Evolutionary conservation across 2,797 vertebrate species (phyloP), one percentile per base, ranked within the genome.

Genomic region (Tenualosa ilisha): DNA sequence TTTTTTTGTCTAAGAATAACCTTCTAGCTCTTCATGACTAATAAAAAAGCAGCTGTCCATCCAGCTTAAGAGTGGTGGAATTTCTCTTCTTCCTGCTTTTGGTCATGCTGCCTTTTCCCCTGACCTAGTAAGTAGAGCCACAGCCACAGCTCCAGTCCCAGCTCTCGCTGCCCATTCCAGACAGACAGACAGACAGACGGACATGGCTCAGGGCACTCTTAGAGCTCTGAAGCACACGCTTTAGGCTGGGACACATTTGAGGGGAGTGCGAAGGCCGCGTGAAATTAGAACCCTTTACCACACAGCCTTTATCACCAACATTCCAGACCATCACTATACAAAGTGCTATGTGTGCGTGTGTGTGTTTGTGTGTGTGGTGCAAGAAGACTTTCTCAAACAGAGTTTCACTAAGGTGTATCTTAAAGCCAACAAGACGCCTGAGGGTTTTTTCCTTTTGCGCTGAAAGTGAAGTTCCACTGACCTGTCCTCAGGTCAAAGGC

Each of bases 401-500:
- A 9, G 65, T 40, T 31, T 26, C 61, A 72, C 12, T 40, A 40
- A 15, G 31, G 31, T 72, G 65, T 0, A 26, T 68, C 37, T 72
- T 17, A 6, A 72, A 72, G 24, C 26, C 65, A 72, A 17, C n/a
- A 37, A 72, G 31, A 31, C 3, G 31, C 65, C 65, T 72, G 3
- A 17, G 40, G 65, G 31, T 11, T 15, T 26, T 11, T 68, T 31
- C n/a, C 7, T 37, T 79, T 79, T 43, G 37, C 15, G 15, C 31
- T 81, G 83, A 86, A 82, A 79, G 59, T 86, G 83, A 87, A 83
- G 26, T 86, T 84, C 31, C 84, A 46, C 81, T 84, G 85, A 85
- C 83, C 86, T 84, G 83, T 81, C 82, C 54, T 56, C 9, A 83
- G 87, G 84, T 87, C 59, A 88, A 82, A 89, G 87, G 86, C 88